Conservation (phyloP, 2,113 vertebrate species). For the Parotia lawesii region DNA sequence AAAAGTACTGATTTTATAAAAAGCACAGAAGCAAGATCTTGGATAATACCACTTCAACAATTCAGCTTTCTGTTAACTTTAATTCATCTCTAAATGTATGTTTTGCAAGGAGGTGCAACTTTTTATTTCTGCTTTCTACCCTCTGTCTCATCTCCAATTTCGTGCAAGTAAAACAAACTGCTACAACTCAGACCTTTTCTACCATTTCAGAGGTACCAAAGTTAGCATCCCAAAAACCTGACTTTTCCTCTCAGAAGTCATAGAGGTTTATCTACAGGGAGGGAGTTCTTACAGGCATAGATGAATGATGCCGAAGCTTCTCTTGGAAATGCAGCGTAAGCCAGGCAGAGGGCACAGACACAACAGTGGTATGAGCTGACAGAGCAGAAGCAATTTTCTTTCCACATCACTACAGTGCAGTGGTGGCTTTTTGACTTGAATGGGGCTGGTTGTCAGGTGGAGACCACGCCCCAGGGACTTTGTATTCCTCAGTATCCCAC, state of each 20-base stretch:
- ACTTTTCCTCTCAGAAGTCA: neutral
- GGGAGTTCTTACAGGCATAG: neutral
- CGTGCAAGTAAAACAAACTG: neutral
- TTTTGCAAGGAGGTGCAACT: neutral
- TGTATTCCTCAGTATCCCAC: neutral
- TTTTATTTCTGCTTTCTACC: neutral
- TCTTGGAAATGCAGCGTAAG: neutral
- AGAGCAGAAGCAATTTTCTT: neutral
- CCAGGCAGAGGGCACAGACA: neutral
- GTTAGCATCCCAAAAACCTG: neutral
- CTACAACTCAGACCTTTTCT: neutral
- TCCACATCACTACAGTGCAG: accelerated
- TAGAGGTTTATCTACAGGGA: neutral
- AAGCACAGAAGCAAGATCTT: neutral
- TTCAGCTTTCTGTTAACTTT: neutral
- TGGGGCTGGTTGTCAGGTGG: neutral
- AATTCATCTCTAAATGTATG: neutral
- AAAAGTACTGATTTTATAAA: neutral
- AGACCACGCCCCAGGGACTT: neutral
- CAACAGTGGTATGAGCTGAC: neutral
- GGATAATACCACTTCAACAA: neutral
- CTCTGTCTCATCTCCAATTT: neutral
- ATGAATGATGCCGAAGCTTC: neutral
- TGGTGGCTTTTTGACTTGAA: neutral
- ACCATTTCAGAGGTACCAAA: neutral